Percentiles rank a stretch among this genome's conserved stretches.
These are phyloP conservation scores for Philotrypesis tridentata DNA, from an alignment of 1,140 invertebrate genomes.

Conservation along the genomic window DNA sequence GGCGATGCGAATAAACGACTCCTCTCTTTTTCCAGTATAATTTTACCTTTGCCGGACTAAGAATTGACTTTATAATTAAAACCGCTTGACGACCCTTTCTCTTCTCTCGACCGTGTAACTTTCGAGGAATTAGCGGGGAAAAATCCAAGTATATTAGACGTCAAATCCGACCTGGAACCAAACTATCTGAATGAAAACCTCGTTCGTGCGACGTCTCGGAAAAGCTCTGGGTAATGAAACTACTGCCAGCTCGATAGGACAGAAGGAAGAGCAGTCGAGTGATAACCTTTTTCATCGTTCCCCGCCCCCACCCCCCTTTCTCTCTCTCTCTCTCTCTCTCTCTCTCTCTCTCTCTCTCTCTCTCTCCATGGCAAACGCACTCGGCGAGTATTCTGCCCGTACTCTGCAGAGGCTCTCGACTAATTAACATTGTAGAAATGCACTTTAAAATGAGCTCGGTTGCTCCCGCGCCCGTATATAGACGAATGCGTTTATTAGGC, in stretches of 20 bases:
- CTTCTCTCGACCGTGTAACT: neutral
- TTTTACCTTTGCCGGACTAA: constrained; percentile 23
- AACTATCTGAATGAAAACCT: constrained; percentile 19
- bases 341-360: too few relatives aligned
- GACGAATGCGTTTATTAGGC: constrained; percentile 17
- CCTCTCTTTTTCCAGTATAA: too few relatives aligned
- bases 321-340: too few relatives aligned
- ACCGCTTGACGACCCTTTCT: constrained; percentile 24
- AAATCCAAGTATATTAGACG: neutral
- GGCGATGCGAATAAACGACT: too few relatives aligned
- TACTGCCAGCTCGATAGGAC: neutral
- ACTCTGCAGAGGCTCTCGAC: neutral
- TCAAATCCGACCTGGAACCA: neutral
- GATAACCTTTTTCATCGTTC: constrained; percentile 29
- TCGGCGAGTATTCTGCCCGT: neutral
- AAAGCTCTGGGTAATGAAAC: neutral
- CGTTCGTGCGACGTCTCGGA: neutral
- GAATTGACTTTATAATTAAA: constrained; percentile 48
- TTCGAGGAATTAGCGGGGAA: constrained; percentile 28
- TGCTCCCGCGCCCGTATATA: neutral
- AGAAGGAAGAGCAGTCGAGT: neutral
- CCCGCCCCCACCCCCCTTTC: too few relatives aligned
- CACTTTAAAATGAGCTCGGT: constrained; percentile 16
- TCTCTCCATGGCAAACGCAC: neutral
- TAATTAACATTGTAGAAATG: constrained; percentile 44